Conservation (phyloP, 2,797 vertebrate genomes). For the Antennarius maculatus region DNA sequence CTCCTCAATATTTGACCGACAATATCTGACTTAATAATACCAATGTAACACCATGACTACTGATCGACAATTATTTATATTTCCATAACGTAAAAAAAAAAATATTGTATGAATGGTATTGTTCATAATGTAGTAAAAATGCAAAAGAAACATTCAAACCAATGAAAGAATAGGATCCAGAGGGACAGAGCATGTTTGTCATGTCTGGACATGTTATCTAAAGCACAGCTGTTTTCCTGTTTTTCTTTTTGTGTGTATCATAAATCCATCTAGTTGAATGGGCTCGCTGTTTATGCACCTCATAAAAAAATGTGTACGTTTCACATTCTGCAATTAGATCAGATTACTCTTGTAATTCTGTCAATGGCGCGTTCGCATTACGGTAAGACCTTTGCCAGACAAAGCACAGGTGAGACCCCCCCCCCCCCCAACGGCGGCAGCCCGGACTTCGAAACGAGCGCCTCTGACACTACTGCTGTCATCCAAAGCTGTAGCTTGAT, state of each 20-base stretch:
- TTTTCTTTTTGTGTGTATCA: conserved; percentile 1
- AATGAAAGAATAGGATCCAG: background rate
- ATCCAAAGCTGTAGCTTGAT: conserved; percentile 11
- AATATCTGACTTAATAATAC: too few species aligned
- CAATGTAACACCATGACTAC: too few species aligned
- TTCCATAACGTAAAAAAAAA: too few species aligned
- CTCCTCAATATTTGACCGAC: too few species aligned
- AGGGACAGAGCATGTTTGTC: conserved; percentile 1
- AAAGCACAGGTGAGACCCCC: conserved; percentile 59
- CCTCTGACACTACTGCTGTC: conserved; percentile 47
- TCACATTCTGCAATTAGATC: background rate
- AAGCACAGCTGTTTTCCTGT: conserved; percentile 36
- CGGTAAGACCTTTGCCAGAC: conserved; percentile 29
- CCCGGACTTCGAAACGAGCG: conserved; percentile 55
- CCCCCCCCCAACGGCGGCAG: conserved; percentile 5
- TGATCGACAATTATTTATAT: too few species aligned
- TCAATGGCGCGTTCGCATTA: background rate
- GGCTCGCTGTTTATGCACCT: background rate
- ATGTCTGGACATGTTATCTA: conserved; percentile 54
- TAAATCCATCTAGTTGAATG: conserved; percentile 9
- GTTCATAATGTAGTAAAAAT: background rate
- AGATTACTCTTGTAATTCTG: background rate
- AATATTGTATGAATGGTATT: too few species aligned
- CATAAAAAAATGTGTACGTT: background rate
- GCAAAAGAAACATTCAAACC: background rate